Percentiles rank a stretch among this genome's conserved stretches.
These are phyloP conservation scores for Brachionichthys hirsutus DNA, from an alignment of 2,113 vertebrate species.

Conservation along the genomic window DNA sequence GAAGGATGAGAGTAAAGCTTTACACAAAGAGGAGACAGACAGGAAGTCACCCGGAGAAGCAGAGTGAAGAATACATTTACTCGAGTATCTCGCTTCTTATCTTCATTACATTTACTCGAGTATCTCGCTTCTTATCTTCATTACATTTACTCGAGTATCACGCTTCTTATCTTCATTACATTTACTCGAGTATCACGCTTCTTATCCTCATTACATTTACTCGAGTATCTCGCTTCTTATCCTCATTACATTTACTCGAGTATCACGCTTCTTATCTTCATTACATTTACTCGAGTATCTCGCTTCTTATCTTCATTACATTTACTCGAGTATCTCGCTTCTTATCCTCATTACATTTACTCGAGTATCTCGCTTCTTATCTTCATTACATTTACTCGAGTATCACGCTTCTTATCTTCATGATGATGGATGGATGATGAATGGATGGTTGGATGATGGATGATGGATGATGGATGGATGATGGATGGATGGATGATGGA, in stretches of 20 bases:
- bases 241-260: not conserved
- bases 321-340: not conserved
- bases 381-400: not conserved
- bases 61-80: not conserved
- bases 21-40: not conserved
- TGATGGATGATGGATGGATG: too few relatives aligned
- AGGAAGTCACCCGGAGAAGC: not conserved
- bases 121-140: not conserved
- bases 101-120: not conserved
- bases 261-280: too few relatives aligned
- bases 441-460: too few relatives aligned
- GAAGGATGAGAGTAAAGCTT: conserved; percentile 11
- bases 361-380: not conserved
- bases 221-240: not conserved
- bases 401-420: too few relatives aligned
- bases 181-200: not conserved
- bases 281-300: not conserved
- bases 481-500: too few relatives aligned
- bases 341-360: not conserved
- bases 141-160: not conserved
- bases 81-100: not conserved
- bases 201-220: not conserved
- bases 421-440: too few relatives aligned
- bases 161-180: not conserved
- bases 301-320: too few relatives aligned